Conservation (phyloP, 1,140 invertebrate genomes). For the Nilaparvata lugens region DNA sequence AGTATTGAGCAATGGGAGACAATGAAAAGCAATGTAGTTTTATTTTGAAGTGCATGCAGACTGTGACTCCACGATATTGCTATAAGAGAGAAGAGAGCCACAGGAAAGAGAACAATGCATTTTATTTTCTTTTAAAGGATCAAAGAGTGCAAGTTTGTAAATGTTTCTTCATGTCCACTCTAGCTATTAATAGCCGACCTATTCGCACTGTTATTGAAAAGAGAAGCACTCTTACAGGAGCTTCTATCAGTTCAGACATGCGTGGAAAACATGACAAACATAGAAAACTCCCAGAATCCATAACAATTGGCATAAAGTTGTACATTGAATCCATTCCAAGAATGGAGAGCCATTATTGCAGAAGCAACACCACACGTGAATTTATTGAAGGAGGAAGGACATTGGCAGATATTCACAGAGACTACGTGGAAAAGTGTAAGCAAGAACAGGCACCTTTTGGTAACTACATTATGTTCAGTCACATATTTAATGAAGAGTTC, state of each 20-base stretch:
- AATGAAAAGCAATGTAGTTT: background rate
- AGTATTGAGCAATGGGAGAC: background rate
- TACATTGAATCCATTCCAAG: constrained; percentile 32
- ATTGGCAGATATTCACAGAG: constrained; percentile 30
- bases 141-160: background rate
- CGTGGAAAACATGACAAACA: constrained; percentile 21
- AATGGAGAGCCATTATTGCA: constrained; percentile 32
- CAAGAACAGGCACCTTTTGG: background rate
- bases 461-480: constrained; percentile 26
- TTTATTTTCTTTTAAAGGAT: background rate
- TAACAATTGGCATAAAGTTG: constrained; percentile 27
- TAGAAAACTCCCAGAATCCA: constrained; percentile 22
- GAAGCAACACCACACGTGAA: constrained; percentile 26
- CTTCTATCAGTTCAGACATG: background rate
- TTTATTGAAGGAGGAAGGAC: constrained; percentile 32
- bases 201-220: background rate
- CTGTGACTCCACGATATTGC: background rate
- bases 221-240: background rate
- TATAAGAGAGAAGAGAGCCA: background rate
- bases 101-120: background rate
- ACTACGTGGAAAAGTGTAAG: constrained; percentile 25
- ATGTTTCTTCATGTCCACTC: background rate
- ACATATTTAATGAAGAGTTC: constrained; percentile 31
- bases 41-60: background rate
- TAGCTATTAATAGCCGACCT: background rate